These are phyloP conservation scores for Muscicapa comitata DNA, from an alignment of 2,797 vertebrate species.

Conservation along the genomic window DNA sequence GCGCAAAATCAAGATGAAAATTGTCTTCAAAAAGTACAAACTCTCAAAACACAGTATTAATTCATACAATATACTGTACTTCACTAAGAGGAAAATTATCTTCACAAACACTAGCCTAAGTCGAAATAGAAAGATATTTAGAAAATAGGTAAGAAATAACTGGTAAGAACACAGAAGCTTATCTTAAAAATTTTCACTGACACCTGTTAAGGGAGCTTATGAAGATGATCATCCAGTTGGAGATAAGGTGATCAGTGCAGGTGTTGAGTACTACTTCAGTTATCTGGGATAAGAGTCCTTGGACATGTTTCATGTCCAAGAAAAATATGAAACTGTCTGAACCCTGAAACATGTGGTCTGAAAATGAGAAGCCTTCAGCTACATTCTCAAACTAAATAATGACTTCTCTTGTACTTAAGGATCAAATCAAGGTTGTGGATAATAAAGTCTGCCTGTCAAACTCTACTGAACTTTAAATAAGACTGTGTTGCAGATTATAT, in stretches of 20 bases:
- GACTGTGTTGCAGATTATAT: neutral
- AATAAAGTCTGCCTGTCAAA: neutral
- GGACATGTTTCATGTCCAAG: neutral
- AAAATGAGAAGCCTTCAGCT: neutral
- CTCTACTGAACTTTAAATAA: neutral
- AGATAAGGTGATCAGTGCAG: neutral
- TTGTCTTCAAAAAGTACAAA: neutral
- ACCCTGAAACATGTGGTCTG: neutral
- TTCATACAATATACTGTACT: neutral
- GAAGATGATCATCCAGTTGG: neutral
- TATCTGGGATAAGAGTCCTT: neutral
- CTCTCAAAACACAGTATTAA: neutral
- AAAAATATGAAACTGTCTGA: neutral
- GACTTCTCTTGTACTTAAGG: neutral
- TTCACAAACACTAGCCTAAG: neutral
- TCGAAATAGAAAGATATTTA: neutral
- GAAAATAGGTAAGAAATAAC: neutral
- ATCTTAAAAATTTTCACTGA: neutral
- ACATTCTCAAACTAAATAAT: neutral
- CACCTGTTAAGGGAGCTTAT: neutral
- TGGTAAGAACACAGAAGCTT: neutral
- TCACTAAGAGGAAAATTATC: neutral
- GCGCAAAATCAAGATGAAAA: neutral
- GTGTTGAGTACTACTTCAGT: neutral
- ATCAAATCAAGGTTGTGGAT: neutral